Conservation (phyloP, 2,888 invertebrate genomes). For the Erebia aethiops region DNA sequence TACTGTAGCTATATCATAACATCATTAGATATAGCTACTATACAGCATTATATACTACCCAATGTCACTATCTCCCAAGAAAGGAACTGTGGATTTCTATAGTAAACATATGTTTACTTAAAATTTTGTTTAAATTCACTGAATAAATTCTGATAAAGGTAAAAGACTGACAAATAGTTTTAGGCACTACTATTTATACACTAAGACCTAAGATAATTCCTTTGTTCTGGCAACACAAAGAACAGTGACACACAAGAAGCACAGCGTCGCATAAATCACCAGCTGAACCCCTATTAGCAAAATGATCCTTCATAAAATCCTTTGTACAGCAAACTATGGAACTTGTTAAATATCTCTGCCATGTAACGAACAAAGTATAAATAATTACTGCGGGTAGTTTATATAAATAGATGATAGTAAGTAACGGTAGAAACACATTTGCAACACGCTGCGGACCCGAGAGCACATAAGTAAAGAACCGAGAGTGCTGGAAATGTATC, state of each 20-base stretch:
- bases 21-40: no score
- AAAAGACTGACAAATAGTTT: slow-evolving; percentile 7
- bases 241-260: slow-evolving; percentile 12
- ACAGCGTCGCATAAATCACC: slow-evolving; percentile 18
- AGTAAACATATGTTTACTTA: not conserved
- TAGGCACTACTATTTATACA: slow-evolving; percentile 5
- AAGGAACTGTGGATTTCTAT: not conserved
- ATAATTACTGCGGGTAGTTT: slow-evolving; percentile 7
- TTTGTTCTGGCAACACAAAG: slow-evolving; percentile 11
- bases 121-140: not conserved
- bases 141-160: not conserved
- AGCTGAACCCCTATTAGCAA: slow-evolving; percentile 16
- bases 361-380: slow-evolving; percentile 6
- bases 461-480: no score
- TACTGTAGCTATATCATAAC: no score
- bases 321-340: slow-evolving; percentile 18
- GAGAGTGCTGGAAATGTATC: not conserved
- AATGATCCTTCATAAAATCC: slow-evolving; percentile 24
- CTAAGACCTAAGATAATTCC: slow-evolving; percentile 2
- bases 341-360: slow-evolving; percentile 2
- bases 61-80: not conserved
- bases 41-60: not conserved
- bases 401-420: not conserved
- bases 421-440: not conserved
- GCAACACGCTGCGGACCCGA: not conserved